phyloP scores from a whole-genome alignment of 92 coral and sea anemone genomes.

The Epizoanthus scotinus region DNA sequence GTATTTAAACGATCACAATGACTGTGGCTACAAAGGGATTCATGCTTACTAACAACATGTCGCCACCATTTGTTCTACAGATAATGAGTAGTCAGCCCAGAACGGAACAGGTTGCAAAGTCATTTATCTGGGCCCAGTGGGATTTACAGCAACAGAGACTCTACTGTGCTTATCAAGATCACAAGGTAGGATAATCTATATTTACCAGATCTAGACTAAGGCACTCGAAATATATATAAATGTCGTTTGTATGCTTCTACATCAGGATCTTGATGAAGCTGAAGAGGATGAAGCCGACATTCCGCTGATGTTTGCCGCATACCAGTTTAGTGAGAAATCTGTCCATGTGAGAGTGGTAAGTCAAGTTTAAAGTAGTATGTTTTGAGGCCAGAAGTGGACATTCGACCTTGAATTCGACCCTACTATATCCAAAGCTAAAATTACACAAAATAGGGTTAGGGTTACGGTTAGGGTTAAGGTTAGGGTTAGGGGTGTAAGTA shows the following conservation, averaged over 20 bases:
- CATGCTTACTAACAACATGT: neutral
- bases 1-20: no score
- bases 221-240: neutral
- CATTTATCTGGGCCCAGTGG: constrained; percentile 94
- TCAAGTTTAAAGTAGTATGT: neutral
- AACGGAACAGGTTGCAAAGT: constrained; percentile 79
- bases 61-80: constrained; percentile 38
- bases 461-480: no score
- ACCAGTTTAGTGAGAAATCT: constrained; percentile 84
- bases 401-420: no score
- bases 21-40: no score
- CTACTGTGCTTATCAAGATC: constrained; percentile 66
- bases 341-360: constrained; percentile 80
- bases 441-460: no score
- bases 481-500: no score
- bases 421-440: no score
- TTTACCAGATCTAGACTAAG: neutral
- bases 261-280: constrained; percentile 23
- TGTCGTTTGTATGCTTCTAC: neutral
- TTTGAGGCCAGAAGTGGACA: no score
- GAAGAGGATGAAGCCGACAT: constrained; percentile 48
- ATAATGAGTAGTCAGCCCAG: constrained; percentile 94
- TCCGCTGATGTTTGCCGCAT: constrained; percentile 78
- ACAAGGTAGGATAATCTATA: constrained; percentile 20
- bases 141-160: constrained; percentile 79